A percentile compares a stretch with the other conserved stretches of the same genome.
Evolutionary conservation across 2,797 vertebrate genomes (phyloP).

Genomic region (Artibeus lituratus): DNA sequence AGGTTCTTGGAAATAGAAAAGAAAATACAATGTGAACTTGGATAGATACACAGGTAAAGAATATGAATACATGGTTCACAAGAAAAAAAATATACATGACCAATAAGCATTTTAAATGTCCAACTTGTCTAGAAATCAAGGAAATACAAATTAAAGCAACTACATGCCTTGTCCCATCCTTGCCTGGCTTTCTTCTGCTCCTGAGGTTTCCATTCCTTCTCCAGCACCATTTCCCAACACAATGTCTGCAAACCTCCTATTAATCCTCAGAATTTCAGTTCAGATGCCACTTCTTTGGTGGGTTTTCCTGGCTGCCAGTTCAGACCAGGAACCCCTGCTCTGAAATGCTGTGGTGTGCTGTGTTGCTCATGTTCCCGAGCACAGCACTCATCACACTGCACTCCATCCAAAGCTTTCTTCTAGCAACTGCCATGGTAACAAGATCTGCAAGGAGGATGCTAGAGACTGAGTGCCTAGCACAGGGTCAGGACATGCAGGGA

Average conservation of each 20-base stretch:
- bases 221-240: not conserved
- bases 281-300: not conserved
- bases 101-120: not conserved
- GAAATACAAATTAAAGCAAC: not conserved
- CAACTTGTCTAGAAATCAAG: not conserved
- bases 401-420: fast-evolving
- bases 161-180: not conserved
- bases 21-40: not conserved
- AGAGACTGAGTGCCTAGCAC: not conserved
- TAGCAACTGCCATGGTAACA: fast-evolving
- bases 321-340: too few relatives aligned
- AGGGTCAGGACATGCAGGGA: fast-evolving
- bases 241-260: not conserved
- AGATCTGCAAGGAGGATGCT: not conserved
- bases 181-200: not conserved
- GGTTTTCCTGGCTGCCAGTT: not conserved
- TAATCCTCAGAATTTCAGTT: not conserved
- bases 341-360: too few relatives aligned
- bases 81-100: not conserved
- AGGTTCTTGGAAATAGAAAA: not conserved
- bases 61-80: not conserved
- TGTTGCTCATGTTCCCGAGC: fast-evolving
- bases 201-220: not conserved
- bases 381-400: fast-evolving
- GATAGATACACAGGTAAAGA: not conserved